Evolutionary conservation across 1,140 invertebrate genomes (phyloP).

Genomic region (Bilobella aurantiaca): DNA sequence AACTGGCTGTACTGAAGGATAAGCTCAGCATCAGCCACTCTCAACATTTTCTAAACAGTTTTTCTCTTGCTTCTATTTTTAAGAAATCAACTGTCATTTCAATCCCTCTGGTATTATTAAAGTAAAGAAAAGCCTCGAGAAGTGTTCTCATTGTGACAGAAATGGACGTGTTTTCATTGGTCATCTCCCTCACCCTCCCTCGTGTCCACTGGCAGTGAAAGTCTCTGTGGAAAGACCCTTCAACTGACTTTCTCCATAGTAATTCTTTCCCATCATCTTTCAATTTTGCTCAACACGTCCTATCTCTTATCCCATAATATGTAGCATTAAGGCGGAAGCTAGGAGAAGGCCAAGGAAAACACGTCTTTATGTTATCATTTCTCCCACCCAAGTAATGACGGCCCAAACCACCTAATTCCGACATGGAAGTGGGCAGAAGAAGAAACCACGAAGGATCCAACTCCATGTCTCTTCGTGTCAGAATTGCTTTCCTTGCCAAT

Average conservation of each 20-base stretch:
- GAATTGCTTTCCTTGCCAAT: too few relatives aligned
- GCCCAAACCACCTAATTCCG: background rate
- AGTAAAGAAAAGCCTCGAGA: background rate
- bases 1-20: too few relatives aligned
- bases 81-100: background rate
- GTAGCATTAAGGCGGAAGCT: background rate
- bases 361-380: conserved; percentile 7
- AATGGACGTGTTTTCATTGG: conserved; percentile 5
- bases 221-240: background rate
- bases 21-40: too few relatives aligned
- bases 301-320: background rate
- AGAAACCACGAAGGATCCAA: background rate
- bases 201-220: too few relatives aligned
- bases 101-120: background rate
- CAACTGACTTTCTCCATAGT: background rate
- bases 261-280: conserved; percentile 8
- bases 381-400: background rate
- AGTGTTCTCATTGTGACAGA: conserved; percentile 3
- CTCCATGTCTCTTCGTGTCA: background rate
- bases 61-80: background rate
- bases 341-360: background rate
- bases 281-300: conserved; percentile 7
- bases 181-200: background rate
- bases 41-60: too few relatives aligned
- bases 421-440: background rate